These are phyloP conservation scores for Morus bassanus DNA, from an alignment of 2,797 vertebrate genomes.

Conservation along the genomic window DNA sequence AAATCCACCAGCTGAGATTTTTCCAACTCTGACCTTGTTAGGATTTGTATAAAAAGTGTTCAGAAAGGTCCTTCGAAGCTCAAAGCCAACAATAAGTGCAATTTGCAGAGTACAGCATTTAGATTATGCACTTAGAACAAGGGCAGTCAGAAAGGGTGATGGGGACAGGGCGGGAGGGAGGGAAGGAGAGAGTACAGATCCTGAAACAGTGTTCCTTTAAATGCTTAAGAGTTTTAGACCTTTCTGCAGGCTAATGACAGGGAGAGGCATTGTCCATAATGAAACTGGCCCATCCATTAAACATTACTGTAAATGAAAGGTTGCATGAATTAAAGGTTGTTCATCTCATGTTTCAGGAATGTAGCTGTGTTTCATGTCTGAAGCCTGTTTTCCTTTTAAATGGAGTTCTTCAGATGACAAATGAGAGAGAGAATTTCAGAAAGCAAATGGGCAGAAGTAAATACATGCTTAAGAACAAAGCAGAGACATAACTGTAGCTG, in stretches of 20 bases:
- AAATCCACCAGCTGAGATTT: conserved; percentile 79
- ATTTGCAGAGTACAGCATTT: conserved; percentile 61
- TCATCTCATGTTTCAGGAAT: conserved; percentile 82
- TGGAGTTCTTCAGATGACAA: conserved; percentile 65
- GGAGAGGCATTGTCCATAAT: conserved; percentile 33
- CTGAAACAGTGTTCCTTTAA: conserved; percentile 1
- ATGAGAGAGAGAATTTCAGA: conserved; percentile 69
- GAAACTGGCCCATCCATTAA: conserved; percentile 5
- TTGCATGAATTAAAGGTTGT: conserved; percentile 82
- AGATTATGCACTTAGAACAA: conserved; percentile 51
- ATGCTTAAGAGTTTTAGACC: conserved; percentile 19
- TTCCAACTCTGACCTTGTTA: conserved; percentile 77
- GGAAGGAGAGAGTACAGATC: neutral
- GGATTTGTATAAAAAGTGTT: conserved; percentile 75
- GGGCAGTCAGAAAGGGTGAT: conserved; percentile 18
- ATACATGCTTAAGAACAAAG: conserved; percentile 69
- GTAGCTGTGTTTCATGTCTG: conserved; percentile 75
- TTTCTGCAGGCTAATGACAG: conserved; percentile 43
- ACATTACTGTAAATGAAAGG: conserved; percentile 62
- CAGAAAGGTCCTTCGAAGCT: conserved; percentile 55
- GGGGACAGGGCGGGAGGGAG: neutral
- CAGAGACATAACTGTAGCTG: conserved; percentile 56
- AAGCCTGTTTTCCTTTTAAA: conserved; percentile 71
- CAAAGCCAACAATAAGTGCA: conserved; percentile 60
- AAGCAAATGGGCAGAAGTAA: conserved; percentile 72